A percentile compares a stretch with the other conserved stretches of the same genome.
Conservation (phyloP, 2,888 invertebrate genomes). For the Volucella inanis region DNA sequence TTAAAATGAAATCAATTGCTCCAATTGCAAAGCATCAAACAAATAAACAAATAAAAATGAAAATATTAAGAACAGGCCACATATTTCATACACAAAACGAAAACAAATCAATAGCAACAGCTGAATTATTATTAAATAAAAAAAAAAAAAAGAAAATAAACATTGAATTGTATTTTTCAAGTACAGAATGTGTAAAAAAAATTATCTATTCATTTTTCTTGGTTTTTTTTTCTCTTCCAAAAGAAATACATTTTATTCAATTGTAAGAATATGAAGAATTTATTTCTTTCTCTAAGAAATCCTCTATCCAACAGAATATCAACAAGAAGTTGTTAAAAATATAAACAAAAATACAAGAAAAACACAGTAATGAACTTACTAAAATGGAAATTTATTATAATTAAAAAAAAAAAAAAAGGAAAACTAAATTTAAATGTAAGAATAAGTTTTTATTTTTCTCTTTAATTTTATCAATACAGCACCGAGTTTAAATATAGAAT, state of each 20-base stretch:
- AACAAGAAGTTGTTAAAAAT: background rate
- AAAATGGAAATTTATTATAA: conserved; percentile 29
- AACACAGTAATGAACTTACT: conserved; percentile 38
- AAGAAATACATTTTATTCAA: conserved; percentile 36
- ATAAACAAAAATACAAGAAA: conserved; percentile 16
- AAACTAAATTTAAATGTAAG: conserved; percentile 40
- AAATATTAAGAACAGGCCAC: conserved; percentile 50
- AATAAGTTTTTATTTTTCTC: conserved; percentile 52
- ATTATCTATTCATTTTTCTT: conserved; percentile 18
- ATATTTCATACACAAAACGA: conserved; percentile 63
- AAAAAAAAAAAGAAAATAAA: conserved; percentile 8
- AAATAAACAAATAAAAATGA: conserved; percentile 33
- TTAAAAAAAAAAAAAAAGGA: conserved; percentile 30
- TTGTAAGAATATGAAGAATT: conserved; percentile 13
- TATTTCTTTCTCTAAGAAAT: conserved; percentile 8
- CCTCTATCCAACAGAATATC: conserved; percentile 57
- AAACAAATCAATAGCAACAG: conserved; percentile 30
- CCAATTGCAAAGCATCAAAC: conserved; percentile 27
- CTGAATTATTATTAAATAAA: conserved; percentile 19
- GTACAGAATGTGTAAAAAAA: conserved; percentile 59
- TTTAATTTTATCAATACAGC: conserved; percentile 44
- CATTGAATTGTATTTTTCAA: conserved; percentile 43
- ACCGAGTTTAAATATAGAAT: conserved; percentile 41
- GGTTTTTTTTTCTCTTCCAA: conserved; percentile 8
- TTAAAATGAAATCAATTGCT: conserved; percentile 18